Evolutionary conservation across 2,888 invertebrate genomes (phyloP), one percentile per base, ranked within the genome.

Genomic region (Crioceris asparagi): DNA sequence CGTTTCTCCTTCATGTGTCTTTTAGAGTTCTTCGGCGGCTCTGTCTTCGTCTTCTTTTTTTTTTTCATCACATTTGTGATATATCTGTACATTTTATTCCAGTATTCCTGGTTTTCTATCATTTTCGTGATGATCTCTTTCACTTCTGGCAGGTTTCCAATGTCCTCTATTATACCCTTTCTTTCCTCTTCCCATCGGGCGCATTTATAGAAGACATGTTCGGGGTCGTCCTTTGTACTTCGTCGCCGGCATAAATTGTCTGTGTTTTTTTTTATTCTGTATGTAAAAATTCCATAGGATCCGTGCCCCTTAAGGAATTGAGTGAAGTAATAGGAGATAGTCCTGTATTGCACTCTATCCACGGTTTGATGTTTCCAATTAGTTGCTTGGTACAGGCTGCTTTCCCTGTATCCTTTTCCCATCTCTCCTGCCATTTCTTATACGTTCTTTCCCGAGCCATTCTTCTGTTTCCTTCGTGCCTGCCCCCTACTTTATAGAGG

Each of bases 271-370:
- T 10, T 12, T 25, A 25, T 6, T 6, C 3, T 25, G n/a, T 25
- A 11, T 11, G 11, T n/a, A 12, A 11, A 25, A 3, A 11, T n/a
- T 25, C 30, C 10, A 8, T 35, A 38, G 7, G 29, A 40, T 2
- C 40, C 36, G 25, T 44, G 39, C 7, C 36, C 39, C n/a, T 33
- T 39, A 3, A 45, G 25, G 7, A 38, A 18, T 29, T 43, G 42
- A 1, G 40, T 43, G 4, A 39, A 4, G 18, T 38, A 7, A 35
- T 38, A 43, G 12, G 33, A 29, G 2, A 35, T 19, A 7, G 38
- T n/a, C 21, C 29, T 19, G 26, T 26, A 32, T n/a, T 32, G 11
- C 36, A 32, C 2, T 32, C 29, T 2, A 33, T 8, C 41, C 44
- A 41, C 25, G 10, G 2, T 12, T 29, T 29, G 3, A 43, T 29